Evolutionary conservation across 2,113 vertebrate species (phyloP).

Genomic region (Megaceryle maxima): DNA sequence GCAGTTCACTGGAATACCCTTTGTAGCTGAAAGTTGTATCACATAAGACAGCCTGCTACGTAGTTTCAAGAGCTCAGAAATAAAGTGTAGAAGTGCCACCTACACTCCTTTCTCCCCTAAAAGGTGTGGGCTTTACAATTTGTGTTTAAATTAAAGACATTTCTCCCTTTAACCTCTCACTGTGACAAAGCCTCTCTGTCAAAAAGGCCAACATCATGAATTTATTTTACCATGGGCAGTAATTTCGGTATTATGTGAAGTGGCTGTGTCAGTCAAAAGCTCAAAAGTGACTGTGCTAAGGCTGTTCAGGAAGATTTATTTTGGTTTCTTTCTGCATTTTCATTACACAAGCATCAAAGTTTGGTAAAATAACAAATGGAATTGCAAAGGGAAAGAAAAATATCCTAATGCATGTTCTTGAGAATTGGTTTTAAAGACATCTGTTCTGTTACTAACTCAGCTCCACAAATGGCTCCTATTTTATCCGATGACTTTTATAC

Average conservation of each 20-base stretch:
- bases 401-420: neutral
- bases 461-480: neutral
- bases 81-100: neutral
- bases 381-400: neutral
- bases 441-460: neutral
- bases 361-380: neutral
- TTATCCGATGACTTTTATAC: neutral
- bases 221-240: neutral
- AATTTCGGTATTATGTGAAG: neutral
- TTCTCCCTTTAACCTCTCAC: neutral
- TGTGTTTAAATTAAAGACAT: neutral
- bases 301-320: neutral
- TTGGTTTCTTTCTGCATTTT: neutral
- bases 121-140: neutral
- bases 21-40: neutral
- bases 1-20: neutral
- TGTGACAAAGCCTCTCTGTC: neutral
- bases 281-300: neutral
- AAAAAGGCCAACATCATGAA: neutral
- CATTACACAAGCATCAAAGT: neutral
- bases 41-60: neutral
- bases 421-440: neutral
- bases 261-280: neutral
- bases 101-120: fast-evolving
- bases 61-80: neutral